These are phyloP conservation scores for Saguinus midas DNA, from an alignment of 2,113 vertebrate species.

Conservation along the genomic window DNA sequence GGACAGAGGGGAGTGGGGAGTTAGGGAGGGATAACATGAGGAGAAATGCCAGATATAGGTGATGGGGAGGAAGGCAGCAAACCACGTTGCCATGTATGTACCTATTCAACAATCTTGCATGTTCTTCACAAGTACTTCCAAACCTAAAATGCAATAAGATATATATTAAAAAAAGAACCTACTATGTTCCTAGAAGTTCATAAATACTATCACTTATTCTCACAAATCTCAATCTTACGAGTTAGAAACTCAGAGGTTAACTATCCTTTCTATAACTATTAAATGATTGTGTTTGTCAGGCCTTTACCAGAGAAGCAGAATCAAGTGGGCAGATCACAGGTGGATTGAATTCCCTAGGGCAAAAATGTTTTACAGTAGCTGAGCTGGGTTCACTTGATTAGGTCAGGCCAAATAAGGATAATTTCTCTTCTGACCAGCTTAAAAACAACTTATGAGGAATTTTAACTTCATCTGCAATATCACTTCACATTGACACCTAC, in stretches of 20 bases:
- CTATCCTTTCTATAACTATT: background rate
- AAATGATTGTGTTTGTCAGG: background rate
- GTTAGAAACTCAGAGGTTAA: background rate
- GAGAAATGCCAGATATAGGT: no score
- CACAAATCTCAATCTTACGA: background rate
- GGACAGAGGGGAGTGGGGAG: no score
- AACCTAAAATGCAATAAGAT: no score
- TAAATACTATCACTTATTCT: background rate
- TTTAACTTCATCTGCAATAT: background rate
- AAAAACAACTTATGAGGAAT: background rate
- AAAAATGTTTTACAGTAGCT: background rate
- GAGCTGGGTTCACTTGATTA: fast-evolving
- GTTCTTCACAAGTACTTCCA: no score
- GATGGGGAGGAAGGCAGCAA: no score
- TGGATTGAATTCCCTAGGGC: fast-evolving
- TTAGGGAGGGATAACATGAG: no score
- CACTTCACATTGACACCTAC: background rate
- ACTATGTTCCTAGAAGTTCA: background rate
- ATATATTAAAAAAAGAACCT: background rate
- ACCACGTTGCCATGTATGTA: no score
- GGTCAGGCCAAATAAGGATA: background rate
- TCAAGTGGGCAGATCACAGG: background rate
- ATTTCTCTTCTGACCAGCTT: background rate
- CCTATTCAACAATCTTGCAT: no score
- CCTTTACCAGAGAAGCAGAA: background rate